These are phyloP conservation scores for Oreochromis grahami DNA, from an alignment of 2,797 vertebrate species.

Conservation along the genomic window DNA sequence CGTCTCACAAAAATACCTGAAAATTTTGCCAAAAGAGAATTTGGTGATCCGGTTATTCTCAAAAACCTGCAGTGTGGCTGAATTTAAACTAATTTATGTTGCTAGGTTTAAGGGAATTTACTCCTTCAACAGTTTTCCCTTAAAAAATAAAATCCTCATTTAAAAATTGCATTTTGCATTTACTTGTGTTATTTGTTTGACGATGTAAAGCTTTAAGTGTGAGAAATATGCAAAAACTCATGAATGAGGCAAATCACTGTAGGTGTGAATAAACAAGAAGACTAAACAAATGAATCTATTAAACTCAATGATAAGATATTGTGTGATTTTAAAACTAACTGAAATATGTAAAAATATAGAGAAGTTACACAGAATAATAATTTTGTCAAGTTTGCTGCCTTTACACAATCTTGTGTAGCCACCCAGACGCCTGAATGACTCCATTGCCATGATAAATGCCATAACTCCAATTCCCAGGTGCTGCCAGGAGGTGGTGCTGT, in stretches of 20 bases:
- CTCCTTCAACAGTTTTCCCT: neutral
- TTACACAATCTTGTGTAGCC: rapidly evolving
- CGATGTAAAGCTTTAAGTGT: neutral
- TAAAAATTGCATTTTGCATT: neutral
- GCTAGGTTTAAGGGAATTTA: neutral
- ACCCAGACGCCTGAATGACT: neutral
- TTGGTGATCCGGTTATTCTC: neutral
- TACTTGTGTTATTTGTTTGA: neutral
- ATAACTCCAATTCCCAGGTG: neutral
- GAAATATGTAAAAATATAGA: neutral
- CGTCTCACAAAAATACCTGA: neutral
- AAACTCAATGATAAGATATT: neutral
- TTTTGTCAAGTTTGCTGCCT: neutral
- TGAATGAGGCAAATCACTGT: neutral
- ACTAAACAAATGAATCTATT: rapidly evolving
- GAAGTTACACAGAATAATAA: neutral
- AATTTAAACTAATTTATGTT: rapidly evolving
- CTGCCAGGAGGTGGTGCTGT: neutral
- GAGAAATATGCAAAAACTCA: rapidly evolving
- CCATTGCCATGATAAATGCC: neutral
- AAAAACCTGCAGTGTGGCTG: neutral
- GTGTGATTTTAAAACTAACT: neutral
- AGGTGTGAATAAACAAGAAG: neutral
- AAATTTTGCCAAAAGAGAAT: neutral
- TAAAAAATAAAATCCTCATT: neutral